Base-by-base conservation (phyloP, 2,888 invertebrate genomes). In the Aelia acuminata region DNA sequence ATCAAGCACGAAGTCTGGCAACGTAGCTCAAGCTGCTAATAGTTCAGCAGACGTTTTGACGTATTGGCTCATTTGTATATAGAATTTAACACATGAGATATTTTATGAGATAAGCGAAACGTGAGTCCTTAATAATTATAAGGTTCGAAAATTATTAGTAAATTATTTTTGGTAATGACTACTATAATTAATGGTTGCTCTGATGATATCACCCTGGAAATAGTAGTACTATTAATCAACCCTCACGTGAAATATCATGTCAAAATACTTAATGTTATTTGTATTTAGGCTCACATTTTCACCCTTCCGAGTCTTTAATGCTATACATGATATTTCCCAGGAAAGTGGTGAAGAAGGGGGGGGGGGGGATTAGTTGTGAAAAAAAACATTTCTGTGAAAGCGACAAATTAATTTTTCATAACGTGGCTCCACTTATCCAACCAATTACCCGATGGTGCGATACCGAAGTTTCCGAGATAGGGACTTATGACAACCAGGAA, bases 401-500 rank as follows among this genome's bases (percentile, higher is more conserved):
- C n/a, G n/a, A n/a, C n/a, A n/a, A n/a, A n/a, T n/a, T n/a, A n/a
- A n/a, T n/a, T n/a, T n/a, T n/a, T n/a, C 35, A 26, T 11, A 20
- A 20, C 18, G 26, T 18, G 35, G 63, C 31, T 70, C 63, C 31
- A 70, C 31, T 70, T 35, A 70, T 18, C 63, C 63, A 70, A 70
- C 63, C 63, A 70, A 70, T 70, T 70, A 70, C 63, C 18, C 35
- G 63, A 70, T 70, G 31, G 63, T 70, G 20, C 31, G 63, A 70
- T 70, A 70, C 63, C 63, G 63, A 7, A 4, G 63, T 70, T 70
- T 70, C 63, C 63, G 5, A 35, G 63, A 70, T 70, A 70, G 63
- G 31, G 63, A 70, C 63, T 70, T 70, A 70, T 70, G 63, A 70
- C 63, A 70, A 80, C 80, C 80, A 80, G 80, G 80, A 85, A 85